Evolutionary conservation across 2,888 invertebrate species (phyloP).

Genomic region (Caradrina clavipalpis): DNA sequence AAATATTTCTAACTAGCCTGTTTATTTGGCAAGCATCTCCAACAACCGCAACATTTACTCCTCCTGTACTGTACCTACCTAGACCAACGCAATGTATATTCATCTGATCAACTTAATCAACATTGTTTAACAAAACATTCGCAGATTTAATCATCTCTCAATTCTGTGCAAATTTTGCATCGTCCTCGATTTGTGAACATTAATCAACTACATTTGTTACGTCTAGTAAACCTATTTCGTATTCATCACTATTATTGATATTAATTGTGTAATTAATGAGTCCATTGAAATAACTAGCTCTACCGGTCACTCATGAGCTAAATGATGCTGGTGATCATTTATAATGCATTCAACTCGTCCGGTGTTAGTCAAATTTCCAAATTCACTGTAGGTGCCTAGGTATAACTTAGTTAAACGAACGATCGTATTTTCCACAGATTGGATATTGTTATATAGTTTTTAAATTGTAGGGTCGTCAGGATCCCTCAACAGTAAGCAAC

Average conservation of each 20-base stretch:
- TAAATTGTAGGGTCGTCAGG: constrained; percentile 53
- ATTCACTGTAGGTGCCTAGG: not conserved
- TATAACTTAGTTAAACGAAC: constrained; percentile 32
- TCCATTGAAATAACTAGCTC: constrained; percentile 51
- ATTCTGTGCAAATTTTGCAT: constrained; percentile 20
- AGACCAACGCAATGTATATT: constrained; percentile 9
- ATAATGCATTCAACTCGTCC: constrained; percentile 49
- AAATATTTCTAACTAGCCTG: constrained; percentile 26
- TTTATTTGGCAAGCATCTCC: constrained; percentile 26
- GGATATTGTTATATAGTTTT: constrained; percentile 50
- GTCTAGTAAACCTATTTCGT: constrained; percentile 56
- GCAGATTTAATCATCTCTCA: constrained; percentile 36
- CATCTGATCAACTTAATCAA: constrained; percentile 40
- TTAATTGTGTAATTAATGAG: constrained; percentile 62
- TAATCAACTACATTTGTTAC: constrained; percentile 45
- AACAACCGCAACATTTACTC: constrained; percentile 11
- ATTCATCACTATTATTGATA: constrained; percentile 61
- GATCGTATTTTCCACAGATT: constrained; percentile 52
- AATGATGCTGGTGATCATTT: constrained; percentile 59
- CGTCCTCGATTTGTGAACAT: constrained; percentile 30
- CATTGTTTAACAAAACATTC: constrained; percentile 32
- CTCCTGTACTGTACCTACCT: not conserved
- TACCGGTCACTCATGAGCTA: constrained; percentile 51
- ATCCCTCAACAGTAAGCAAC: constrained; percentile 61
- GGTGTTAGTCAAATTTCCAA: constrained; percentile 17